These are phyloP conservation scores for Regulus satrapa DNA, from an alignment of 2,113 vertebrate species.

Conservation along the genomic window DNA sequence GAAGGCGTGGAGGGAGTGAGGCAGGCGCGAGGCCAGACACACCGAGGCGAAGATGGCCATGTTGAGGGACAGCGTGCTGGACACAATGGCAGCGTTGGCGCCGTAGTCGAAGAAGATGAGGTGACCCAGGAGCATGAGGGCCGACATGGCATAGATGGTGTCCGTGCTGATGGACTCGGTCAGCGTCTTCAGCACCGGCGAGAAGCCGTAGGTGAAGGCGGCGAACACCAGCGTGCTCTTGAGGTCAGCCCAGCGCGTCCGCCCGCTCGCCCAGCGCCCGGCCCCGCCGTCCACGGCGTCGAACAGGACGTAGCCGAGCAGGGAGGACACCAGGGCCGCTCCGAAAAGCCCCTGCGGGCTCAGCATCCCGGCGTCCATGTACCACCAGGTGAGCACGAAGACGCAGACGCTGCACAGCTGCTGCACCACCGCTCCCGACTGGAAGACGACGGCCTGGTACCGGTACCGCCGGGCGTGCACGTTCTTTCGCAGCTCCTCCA, in stretches of 20 bases:
- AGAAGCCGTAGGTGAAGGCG: conserved; percentile 94
- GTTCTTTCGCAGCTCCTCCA: conserved; percentile 90
- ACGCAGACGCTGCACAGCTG: conserved; percentile 92
- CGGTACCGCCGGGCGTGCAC: conserved; percentile 85
- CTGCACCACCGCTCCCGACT: conserved; percentile 88
- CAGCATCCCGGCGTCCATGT: conserved; percentile 88
- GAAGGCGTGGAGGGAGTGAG: conserved; percentile 88
- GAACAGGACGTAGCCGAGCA: conserved; percentile 86
- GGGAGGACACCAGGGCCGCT: conserved; percentile 72
- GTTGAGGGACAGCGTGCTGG: conserved; percentile 91
- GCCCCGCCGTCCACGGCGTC: conserved; percentile 71
- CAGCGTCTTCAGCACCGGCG: conserved; percentile 90
- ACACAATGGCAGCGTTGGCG: conserved; percentile 84
- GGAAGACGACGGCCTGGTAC: conserved; percentile 87
- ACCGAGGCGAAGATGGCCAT: conserved; percentile 95
- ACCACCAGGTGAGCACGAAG: conserved; percentile 91
- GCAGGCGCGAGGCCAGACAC: conserved; percentile 91
- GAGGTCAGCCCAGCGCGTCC: conserved; percentile 84
- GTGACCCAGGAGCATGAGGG: conserved; percentile 92
- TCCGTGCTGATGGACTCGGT: conserved; percentile 96
- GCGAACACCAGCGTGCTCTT: conserved; percentile 89
- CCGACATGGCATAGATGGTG: conserved; percentile 95
- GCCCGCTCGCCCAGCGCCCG: conserved; percentile 64
- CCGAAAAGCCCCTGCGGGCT: conserved; percentile 80
- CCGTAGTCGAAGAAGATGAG: conserved; percentile 91